Conservation (phyloP, 2,113 vertebrate genomes). For the Poeciliopsis prolifica region DNA sequence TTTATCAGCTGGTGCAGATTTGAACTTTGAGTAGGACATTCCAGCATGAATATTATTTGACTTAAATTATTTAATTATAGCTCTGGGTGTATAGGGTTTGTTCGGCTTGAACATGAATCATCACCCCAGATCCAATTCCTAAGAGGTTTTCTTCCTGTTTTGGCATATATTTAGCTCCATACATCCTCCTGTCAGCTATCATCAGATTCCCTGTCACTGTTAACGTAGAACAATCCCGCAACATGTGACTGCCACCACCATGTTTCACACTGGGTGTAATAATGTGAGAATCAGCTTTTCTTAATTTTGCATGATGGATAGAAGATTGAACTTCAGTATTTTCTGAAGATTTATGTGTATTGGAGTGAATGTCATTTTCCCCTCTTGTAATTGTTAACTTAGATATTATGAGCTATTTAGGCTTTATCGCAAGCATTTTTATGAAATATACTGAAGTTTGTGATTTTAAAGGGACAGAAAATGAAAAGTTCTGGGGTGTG, state of each 20-base stretch:
- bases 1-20: neutral
- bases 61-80: too few species aligned
- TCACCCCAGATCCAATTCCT: neutral
- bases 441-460: too few species aligned
- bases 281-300: neutral
- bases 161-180: neutral
- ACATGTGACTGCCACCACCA: neutral
- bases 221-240: neutral
- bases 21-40: neutral
- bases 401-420: neutral
- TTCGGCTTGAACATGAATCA: neutral
- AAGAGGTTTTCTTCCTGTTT: neutral
- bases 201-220: neutral
- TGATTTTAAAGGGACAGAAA: too few species aligned
- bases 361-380: neutral
- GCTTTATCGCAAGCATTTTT: too few species aligned
- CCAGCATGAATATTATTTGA: neutral
- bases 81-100: neutral
- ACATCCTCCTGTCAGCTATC: neutral
- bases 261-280: neutral
- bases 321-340: neutral
- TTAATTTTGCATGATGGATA: neutral
- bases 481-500: too few species aligned
- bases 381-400: neutral
- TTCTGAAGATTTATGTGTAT: neutral